Conservation (phyloP, 2,888 invertebrate genomes). For the Ichneumoninae sp. region DNA sequence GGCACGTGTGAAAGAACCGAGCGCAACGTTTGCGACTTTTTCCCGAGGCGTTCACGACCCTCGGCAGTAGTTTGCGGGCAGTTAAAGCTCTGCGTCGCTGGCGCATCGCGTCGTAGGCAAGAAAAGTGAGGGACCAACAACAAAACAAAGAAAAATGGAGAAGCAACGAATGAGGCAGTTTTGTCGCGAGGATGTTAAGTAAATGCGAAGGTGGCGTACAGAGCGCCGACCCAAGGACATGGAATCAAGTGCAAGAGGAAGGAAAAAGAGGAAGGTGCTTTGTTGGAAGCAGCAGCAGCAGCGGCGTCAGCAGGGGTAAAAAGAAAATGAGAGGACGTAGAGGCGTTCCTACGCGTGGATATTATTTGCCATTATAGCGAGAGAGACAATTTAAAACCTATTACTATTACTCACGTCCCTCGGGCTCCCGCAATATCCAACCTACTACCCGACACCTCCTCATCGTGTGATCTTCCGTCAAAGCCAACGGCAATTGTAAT, state of each 20-base stretch:
- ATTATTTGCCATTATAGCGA: slow-evolving; percentile 82
- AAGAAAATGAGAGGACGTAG: slow-evolving; percentile 64
- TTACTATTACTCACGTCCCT: slow-evolving; percentile 79
- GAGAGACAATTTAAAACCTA: slow-evolving; percentile 83
- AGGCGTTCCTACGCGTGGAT: slow-evolving; percentile 69
- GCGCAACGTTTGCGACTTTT: slow-evolving; percentile 24
- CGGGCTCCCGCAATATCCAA: slow-evolving; percentile 47
- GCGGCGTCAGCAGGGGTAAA: slow-evolving; percentile 40
- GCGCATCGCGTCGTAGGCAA: slow-evolving; percentile 4
- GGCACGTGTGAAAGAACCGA: slow-evolving; percentile 25
- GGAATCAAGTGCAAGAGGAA: slow-evolving; percentile 26
- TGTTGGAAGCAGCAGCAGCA: slow-evolving; percentile 1
- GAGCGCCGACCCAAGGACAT: slow-evolving; percentile 10
- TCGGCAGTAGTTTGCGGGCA: slow-evolving; percentile 19
- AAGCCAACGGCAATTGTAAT: slow-evolving; percentile 29
- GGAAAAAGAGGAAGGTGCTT: slow-evolving; percentile 25
- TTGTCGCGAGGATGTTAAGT: slow-evolving; percentile 32
- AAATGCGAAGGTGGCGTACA: slow-evolving; percentile 55
- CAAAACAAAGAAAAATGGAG: slow-evolving; percentile 6
- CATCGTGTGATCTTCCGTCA: slow-evolving; percentile 27
- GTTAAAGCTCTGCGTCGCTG: not conserved
- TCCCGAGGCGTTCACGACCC: slow-evolving; percentile 5
- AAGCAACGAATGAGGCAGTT: slow-evolving; percentile 13
- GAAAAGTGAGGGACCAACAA: not conserved
- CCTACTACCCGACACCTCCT: slow-evolving; percentile 20